Evolutionary conservation across 1,140 invertebrate genomes (phyloP).

Genomic region (Drosophila ficusphila): DNA sequence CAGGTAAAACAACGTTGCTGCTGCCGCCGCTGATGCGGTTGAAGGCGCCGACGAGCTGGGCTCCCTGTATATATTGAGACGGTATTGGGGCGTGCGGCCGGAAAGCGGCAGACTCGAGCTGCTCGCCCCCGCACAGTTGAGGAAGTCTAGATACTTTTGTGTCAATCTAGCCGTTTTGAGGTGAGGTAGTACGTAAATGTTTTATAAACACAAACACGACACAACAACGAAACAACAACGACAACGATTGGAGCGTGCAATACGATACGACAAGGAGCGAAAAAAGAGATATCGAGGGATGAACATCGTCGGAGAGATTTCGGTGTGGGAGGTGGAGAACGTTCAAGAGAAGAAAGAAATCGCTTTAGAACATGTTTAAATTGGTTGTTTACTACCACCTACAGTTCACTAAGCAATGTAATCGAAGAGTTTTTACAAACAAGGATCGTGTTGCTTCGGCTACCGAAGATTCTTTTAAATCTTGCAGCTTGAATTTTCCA

Average conservation of each 20-base stretch:
- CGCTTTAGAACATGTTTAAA: slow-evolving; percentile 47
- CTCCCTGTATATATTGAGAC: slow-evolving; percentile 64
- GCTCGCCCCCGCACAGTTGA: slow-evolving; percentile 66
- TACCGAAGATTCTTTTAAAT: slow-evolving; percentile 1
- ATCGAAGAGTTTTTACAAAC: background rate
- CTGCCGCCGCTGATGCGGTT: slow-evolving; percentile 50
- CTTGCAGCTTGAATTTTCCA: background rate
- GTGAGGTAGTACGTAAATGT: slow-evolving; percentile 23
- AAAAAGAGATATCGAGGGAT: slow-evolving; percentile 37
- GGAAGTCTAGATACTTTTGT: slow-evolving; percentile 70
- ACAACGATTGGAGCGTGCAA: slow-evolving; percentile 53
- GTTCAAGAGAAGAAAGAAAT: slow-evolving; percentile 68
- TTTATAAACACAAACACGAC: slow-evolving; percentile 51
- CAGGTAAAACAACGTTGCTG: slow-evolving; percentile 68
- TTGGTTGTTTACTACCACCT: slow-evolving; percentile 8
- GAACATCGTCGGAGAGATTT: slow-evolving; percentile 53
- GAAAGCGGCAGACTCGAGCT: slow-evolving; percentile 55
- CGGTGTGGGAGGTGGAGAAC: slow-evolving; percentile 51
- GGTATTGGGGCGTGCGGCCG: slow-evolving; percentile 59
- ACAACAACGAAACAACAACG: slow-evolving; percentile 58
- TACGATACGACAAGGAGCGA: slow-evolving; percentile 60
- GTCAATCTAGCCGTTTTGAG: slow-evolving; percentile 40
- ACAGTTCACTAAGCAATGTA: background rate
- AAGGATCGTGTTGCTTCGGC: background rate
- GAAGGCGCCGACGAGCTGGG: slow-evolving; percentile 38